Evolutionary conservation across 2,888 invertebrate species (phyloP).

Genomic region (Drosophila infuscata): DNA sequence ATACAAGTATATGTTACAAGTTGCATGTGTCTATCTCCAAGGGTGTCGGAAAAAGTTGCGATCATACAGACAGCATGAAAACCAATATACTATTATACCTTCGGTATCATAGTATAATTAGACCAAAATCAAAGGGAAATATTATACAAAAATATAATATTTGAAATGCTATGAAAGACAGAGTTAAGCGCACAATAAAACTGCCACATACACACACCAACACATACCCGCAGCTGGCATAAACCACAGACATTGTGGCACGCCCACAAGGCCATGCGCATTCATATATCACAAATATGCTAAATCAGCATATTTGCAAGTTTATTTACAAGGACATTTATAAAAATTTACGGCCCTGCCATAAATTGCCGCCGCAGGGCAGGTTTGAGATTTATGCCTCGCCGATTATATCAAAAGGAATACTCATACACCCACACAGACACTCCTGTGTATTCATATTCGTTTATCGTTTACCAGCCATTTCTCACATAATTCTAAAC

Average conservation of each 20-base stretch:
- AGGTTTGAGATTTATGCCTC: conserved; percentile 78
- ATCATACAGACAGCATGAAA: too few relatives aligned
- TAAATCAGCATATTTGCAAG: conserved; percentile 81
- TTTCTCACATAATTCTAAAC: conserved; percentile 72
- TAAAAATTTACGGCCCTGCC: conserved; percentile 78
- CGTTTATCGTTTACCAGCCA: conserved; percentile 50
- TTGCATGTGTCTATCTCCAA: too few relatives aligned
- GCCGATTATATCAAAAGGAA: conserved; percentile 69
- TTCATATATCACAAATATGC: conserved; percentile 77
- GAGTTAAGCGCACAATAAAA: conserved; percentile 64
- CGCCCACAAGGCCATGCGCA: conserved; percentile 64
- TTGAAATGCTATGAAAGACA: conserved; percentile 39
- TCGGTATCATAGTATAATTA: neutral
- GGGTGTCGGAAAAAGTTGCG: too few relatives aligned
- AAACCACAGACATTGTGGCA: conserved; percentile 72
- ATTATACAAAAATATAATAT: conserved; percentile 48
- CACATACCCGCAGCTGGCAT: conserved; percentile 37
- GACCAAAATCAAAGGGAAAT: conserved; percentile 67
- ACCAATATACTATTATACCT: too few relatives aligned
- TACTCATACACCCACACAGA: neutral
- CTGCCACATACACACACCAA: conserved; percentile 42
- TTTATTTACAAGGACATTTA: conserved; percentile 81
- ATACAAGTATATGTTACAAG: too few relatives aligned
- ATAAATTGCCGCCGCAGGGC: conserved; percentile 80
- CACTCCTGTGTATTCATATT: neutral